These are phyloP conservation scores for Pentalonia nigronervosa DNA, from an alignment of 1,140 invertebrate species.

Conservation along the genomic window DNA sequence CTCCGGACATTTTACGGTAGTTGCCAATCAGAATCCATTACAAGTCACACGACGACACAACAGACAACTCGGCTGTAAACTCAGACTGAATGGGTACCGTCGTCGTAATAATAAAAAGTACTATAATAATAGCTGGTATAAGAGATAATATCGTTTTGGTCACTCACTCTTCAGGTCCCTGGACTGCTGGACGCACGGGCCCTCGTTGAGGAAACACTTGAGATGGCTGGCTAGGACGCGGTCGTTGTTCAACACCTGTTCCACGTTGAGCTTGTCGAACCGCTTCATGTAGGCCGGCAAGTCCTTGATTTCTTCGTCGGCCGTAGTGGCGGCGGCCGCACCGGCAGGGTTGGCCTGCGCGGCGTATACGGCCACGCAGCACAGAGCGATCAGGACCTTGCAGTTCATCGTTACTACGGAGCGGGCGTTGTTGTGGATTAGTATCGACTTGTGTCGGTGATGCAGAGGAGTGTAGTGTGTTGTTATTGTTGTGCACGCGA, in stretches of 20 bases:
- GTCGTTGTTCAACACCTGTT: constrained; percentile 67
- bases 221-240: constrained; percentile 67
- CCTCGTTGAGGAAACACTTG: constrained; percentile 67
- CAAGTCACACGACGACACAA: not conserved
- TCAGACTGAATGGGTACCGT: not conserved
- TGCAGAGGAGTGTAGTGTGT: not conserved
- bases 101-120: not conserved
- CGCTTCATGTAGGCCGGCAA: constrained; percentile 66
- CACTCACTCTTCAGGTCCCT: constrained; percentile 68
- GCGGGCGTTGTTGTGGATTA: not conserved
- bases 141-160: not conserved
- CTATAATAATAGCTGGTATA: not conserved
- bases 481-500: not conserved
- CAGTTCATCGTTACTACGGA: not conserved
- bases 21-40: no score
- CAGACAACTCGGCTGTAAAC: not conserved
- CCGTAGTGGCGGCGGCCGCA: constrained; percentile 54
- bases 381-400: not conserved
- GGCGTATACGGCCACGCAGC: constrained; percentile 26
- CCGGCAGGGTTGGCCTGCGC: constrained; percentile 42
- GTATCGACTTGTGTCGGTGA: not conserved
- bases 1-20: not conserved
- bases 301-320: constrained; percentile 57
- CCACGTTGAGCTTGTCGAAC: constrained; percentile 68
- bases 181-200: constrained; percentile 67